Percentiles rank a stretch among this genome's conserved stretches.
These are phyloP conservation scores for Semnornis frantzii DNA, from an alignment of 2,113 vertebrate genomes.

Conservation along the genomic window DNA sequence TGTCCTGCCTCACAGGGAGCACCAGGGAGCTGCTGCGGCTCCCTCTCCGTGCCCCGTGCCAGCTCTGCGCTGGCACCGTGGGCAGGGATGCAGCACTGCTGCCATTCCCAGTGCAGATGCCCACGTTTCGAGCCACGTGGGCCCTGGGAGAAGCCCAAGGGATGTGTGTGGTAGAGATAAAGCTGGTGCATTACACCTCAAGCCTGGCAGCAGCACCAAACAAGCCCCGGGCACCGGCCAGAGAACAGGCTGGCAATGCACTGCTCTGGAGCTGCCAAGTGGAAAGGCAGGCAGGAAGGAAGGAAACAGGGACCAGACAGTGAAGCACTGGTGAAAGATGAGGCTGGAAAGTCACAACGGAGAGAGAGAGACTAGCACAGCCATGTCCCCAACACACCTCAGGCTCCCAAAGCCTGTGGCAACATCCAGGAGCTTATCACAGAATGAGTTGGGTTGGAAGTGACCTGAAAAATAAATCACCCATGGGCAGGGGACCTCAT, in stretches of 20 bases:
- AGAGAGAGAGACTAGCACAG: fast-evolving
- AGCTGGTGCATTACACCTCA: neutral
- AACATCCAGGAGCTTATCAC: fast-evolving
- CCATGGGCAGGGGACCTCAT: too few relatives aligned
- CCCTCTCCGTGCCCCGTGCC: neutral
- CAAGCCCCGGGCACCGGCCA: neutral
- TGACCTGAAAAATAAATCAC: too few relatives aligned
- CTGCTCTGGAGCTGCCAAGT: neutral
- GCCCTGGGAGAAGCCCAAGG: neutral
- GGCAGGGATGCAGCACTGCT: neutral
- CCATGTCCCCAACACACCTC: neutral
- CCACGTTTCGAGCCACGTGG: fast-evolving
- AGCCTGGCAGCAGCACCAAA: neutral
- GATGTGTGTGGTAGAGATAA: fast-evolving
- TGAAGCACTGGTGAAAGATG: neutral
- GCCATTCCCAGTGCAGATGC: fast-evolving
- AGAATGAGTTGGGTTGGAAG: too few relatives aligned
- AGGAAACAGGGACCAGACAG: slow-evolving; percentile 28
- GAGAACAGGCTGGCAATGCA: neutral
- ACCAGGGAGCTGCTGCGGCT: neutral
- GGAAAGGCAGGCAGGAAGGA: slow-evolving; percentile 13
- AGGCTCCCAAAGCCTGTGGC: neutral
- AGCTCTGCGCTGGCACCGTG: fast-evolving
- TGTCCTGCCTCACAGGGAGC: neutral
- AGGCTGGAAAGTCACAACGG: neutral